Evolutionary conservation across 2,888 invertebrate species (phyloP).

Genomic region (Steinernema hermaphroditum): DNA sequence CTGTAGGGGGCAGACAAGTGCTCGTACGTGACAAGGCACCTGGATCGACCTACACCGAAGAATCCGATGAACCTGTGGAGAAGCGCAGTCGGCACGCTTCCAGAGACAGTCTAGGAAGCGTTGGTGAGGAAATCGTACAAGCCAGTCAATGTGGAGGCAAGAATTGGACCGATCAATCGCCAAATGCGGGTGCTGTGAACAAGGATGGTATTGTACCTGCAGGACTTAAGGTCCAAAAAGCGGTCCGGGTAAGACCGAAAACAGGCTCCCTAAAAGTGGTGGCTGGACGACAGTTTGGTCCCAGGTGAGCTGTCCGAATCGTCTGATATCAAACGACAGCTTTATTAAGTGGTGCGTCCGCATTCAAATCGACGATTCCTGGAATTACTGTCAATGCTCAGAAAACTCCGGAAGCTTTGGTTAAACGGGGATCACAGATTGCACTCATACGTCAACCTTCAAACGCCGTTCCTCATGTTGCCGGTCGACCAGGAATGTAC

Average conservation of each 20-base stretch:
- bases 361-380: slow-evolving; percentile 7
- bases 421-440: not conserved
- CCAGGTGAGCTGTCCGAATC: not conserved
- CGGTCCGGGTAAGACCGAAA: not conserved
- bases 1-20: not conserved
- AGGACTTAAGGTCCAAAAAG: not conserved
- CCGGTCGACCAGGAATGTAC: not conserved
- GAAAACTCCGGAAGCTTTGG: not conserved
- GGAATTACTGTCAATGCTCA: slow-evolving; percentile 13
- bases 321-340: not conserved
- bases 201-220: not conserved
- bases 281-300: not conserved
- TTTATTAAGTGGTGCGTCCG: not conserved
- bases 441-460: not conserved
- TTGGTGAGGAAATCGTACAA: slow-evolving; percentile 44
- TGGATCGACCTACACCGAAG: not conserved
- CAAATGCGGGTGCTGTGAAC: slow-evolving; percentile 2
- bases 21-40: not conserved
- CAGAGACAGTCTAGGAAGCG: slow-evolving; percentile 53
- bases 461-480: not conserved
- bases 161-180: not conserved
- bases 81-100: slow-evolving; percentile 58
- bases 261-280: not conserved
- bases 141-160: not conserved
- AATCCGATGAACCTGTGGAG: slow-evolving; percentile 49